Evolutionary conservation across 2,113 vertebrate genomes (phyloP).

Genomic region (Perognathus longimembris): DNA sequence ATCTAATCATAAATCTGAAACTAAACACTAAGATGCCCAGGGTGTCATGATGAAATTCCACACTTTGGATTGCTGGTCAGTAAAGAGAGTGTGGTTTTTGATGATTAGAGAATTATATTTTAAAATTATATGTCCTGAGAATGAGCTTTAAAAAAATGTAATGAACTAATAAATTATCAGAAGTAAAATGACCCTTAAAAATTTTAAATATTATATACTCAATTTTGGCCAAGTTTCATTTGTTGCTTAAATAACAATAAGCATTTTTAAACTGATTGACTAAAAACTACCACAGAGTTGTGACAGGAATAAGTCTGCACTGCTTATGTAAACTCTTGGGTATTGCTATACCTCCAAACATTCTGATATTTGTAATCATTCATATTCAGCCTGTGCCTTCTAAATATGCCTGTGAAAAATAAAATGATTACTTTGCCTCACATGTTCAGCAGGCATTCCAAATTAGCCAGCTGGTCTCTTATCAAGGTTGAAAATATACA

Average conservation of each 20-base stretch:
- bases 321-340: constrained; percentile 68
- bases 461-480: constrained; percentile 78
- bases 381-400: constrained; percentile 72
- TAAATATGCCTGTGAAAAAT: constrained; percentile 77
- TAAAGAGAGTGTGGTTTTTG: constrained; percentile 18
- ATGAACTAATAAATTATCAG: constrained; percentile 32
- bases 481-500: constrained; percentile 77
- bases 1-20: constrained; percentile 48
- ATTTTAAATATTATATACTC: background rate
- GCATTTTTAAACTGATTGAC: constrained; percentile 42
- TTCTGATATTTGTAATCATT: constrained; percentile 74
- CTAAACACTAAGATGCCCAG: background rate
- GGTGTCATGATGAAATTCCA: constrained; percentile 51
- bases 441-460: constrained; percentile 70
- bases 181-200: constrained; percentile 54
- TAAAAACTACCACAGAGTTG: background rate
- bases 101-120: constrained; percentile 50
- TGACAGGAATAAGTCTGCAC: background rate
- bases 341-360: constrained; percentile 55
- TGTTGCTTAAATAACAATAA: constrained; percentile 50
- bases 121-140: constrained; percentile 21
- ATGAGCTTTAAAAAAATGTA: constrained; percentile 41
- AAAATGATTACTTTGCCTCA: constrained; percentile 77
- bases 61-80: constrained; percentile 31
- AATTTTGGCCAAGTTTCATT: constrained; percentile 33